A percentile compares a stretch with the other conserved stretches of the same genome.
Conservation (phyloP, 2,797 vertebrate species). For the Takifugu rubripes region DNA sequence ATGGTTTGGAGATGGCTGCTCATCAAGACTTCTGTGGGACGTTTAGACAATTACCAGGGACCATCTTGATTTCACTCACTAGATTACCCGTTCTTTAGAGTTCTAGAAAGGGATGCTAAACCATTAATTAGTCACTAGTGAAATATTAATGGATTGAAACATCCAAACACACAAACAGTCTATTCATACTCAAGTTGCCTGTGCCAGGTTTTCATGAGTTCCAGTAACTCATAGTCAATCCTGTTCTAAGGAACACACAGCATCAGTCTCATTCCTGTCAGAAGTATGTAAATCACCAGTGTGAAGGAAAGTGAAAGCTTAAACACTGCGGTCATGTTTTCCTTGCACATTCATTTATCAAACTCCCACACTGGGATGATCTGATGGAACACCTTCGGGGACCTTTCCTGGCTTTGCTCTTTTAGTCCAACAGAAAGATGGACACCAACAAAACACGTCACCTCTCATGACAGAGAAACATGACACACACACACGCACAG, state of each 20-base stretch:
- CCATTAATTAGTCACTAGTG: too few relatives aligned
- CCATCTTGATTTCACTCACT: too few relatives aligned
- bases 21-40: too few relatives aligned
- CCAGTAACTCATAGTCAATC: background rate
- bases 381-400: slow-evolving; percentile 20
- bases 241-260: slow-evolving; percentile 8
- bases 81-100: too few relatives aligned
- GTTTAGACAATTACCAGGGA: too few relatives aligned
- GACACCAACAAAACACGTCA: slow-evolving; percentile 5
- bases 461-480: background rate
- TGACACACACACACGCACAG: slow-evolving; percentile 3
- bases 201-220: background rate
- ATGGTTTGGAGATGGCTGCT: too few relatives aligned
- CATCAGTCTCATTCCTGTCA: slow-evolving; percentile 9
- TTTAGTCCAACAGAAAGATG: slow-evolving; percentile 7
- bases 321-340: slow-evolving; percentile 27
- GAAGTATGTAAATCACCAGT: slow-evolving; percentile 1
- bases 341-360: slow-evolving; percentile 33
- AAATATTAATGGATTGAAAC: too few relatives aligned
- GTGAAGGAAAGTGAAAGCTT: slow-evolving; percentile 5
- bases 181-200: too few relatives aligned
- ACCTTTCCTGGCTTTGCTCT: slow-evolving; percentile 27
- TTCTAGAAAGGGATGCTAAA: too few relatives aligned
- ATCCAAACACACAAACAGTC: too few relatives aligned
- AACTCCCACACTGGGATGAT: slow-evolving; percentile 1